These are phyloP conservation scores for Sarcophaga peregrina DNA, from an alignment of 1,140 invertebrate genomes.

Conservation along the genomic window DNA sequence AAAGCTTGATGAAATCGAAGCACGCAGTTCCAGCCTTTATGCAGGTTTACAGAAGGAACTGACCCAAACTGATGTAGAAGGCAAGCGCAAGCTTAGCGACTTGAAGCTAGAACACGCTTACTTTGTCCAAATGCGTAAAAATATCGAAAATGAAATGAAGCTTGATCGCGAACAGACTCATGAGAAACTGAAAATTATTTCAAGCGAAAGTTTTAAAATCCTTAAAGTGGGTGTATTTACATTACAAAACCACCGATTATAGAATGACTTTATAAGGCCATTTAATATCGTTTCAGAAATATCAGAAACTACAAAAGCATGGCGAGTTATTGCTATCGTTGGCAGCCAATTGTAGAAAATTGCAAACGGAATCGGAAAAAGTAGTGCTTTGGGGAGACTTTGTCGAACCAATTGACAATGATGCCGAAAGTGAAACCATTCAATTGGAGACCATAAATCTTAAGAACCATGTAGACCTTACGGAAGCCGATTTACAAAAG, in stretches of 20 bases:
- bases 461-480: constrained; percentile 55
- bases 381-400: constrained; percentile 49
- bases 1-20: constrained; percentile 54
- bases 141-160: constrained; percentile 55
- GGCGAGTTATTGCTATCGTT: constrained; percentile 58
- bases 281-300: constrained; percentile 47
- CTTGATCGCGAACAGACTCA: constrained; percentile 52
- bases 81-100: constrained; percentile 53
- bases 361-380: constrained; percentile 61
- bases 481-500: constrained; percentile 47
- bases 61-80: constrained; percentile 53
- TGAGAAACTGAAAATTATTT: constrained; percentile 56
- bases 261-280: not conserved
- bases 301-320: constrained; percentile 57
- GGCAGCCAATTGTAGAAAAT: constrained; percentile 60
- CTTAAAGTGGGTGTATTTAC: constrained; percentile 50
- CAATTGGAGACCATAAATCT: constrained; percentile 52
- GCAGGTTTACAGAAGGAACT: constrained; percentile 52
- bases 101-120: constrained; percentile 56
- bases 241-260: not conserved
- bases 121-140: constrained; percentile 56
- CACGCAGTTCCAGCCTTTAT: constrained; percentile 44
- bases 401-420: constrained; percentile 48
- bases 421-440: constrained; percentile 46
- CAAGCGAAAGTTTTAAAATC: constrained; percentile 54